Percentiles rank a stretch among this genome's conserved stretches.
Evolutionary conservation across 2,113 vertebrate species (phyloP).

Genomic region (Elgaria multicarinata): DNA sequence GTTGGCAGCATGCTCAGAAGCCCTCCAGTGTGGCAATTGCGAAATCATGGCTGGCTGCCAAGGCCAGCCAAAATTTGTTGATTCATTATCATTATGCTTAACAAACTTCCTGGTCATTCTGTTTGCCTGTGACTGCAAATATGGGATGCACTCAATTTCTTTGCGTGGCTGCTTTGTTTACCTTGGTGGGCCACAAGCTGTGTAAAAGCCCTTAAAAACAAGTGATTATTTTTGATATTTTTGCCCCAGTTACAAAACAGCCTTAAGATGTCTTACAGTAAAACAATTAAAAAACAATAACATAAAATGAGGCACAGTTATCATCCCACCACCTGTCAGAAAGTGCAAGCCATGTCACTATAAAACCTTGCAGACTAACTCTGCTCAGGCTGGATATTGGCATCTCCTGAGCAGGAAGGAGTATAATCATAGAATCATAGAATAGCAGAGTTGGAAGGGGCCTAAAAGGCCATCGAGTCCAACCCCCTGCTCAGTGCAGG

Average conservation of each 20-base stretch:
- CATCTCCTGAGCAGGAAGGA: background rate
- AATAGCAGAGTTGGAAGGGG: no score
- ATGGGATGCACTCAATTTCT: background rate
- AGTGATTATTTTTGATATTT: no score
- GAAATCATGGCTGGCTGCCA: background rate
- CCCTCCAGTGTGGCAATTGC: background rate
- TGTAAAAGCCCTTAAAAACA: background rate
- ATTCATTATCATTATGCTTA: background rate
- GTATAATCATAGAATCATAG: no score
- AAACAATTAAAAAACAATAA: no score
- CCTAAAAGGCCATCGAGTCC: no score
- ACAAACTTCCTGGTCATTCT: background rate
- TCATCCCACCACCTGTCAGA: background rate
- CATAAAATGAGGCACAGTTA: background rate
- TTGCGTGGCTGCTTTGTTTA: background rate
- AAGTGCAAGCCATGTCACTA: background rate
- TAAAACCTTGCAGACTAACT: background rate
- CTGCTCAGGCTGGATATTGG: no score
- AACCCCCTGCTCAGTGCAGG: no score
- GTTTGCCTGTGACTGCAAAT: background rate
- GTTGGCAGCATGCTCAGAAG: background rate
- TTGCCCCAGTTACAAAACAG: no score
- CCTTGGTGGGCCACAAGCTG: background rate
- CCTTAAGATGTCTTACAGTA: background rate
- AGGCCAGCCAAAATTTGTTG: background rate